phyloP scores from a whole-genome alignment of 1,140 invertebrate species.

The Microplitis demolitor region DNA sequence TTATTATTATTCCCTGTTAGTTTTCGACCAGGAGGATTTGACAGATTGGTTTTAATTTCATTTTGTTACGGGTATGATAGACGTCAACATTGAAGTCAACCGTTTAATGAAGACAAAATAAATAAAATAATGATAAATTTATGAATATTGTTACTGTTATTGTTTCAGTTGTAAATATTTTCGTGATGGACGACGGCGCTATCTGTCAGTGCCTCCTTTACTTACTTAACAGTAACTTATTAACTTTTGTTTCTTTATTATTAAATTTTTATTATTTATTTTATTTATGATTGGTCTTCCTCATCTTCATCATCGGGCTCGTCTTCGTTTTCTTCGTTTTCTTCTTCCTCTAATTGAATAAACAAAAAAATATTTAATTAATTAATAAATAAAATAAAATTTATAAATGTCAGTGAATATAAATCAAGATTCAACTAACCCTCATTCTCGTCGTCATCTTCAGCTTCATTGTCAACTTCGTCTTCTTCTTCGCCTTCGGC shows the following conservation, averaged over 20 bases:
- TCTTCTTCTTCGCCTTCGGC: constrained; percentile 60
- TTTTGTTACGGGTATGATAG: constrained; percentile 38
- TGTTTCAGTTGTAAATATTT: constrained; percentile 52
- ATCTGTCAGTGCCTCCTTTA: constrained; percentile 46
- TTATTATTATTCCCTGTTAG: constrained; percentile 38
- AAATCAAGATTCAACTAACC: constrained; percentile 44
- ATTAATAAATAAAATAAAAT: constrained; percentile 5
- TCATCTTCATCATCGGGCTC: constrained; percentile 65
- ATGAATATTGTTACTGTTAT: no score
- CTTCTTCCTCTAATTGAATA: constrained; percentile 58
- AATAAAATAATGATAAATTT: no score
- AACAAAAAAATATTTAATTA: neutral
- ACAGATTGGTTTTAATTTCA: constrained; percentile 37
- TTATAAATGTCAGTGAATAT: neutral
- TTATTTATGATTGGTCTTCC: constrained; percentile 47
- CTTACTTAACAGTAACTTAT: constrained; percentile 57
- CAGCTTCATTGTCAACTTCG: constrained; percentile 62
- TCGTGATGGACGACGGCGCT: constrained; percentile 50
- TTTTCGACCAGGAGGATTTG: constrained; percentile 45
- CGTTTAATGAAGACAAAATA: constrained; percentile 61
- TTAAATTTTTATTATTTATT: constrained; percentile 55
- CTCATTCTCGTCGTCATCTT: constrained; percentile 70
- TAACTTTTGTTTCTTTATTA: constrained; percentile 35
- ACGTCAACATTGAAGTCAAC: constrained; percentile 59
- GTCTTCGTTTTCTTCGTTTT: constrained; percentile 66